phyloP scores from a whole-genome alignment of 1,140 invertebrate genomes.

The Euura lappo region DNA sequence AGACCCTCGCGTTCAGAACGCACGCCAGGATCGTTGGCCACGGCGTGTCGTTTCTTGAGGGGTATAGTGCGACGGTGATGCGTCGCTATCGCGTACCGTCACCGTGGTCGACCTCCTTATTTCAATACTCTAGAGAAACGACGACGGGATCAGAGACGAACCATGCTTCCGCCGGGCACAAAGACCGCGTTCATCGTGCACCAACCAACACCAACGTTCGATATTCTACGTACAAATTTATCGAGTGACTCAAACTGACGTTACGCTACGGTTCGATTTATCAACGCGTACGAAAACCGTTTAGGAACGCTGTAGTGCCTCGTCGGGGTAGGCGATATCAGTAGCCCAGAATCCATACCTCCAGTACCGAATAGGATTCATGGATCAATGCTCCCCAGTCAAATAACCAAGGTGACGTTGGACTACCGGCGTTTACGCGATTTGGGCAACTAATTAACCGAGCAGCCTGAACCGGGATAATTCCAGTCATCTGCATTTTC shows the following conservation, averaged over 20 bases:
- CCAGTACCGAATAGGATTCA: not conserved
- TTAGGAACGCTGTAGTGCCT: not conserved
- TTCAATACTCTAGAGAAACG: not conserved
- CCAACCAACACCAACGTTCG: constrained; percentile 3
- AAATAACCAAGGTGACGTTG: not conserved
- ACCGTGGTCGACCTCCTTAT: not conserved
- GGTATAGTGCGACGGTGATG: not conserved
- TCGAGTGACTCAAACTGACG: not conserved
- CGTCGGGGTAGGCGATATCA: too few species aligned
- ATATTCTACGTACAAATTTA: not conserved
- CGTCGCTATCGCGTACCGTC: not conserved
- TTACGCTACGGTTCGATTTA: not conserved
- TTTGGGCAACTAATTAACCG: too few species aligned
- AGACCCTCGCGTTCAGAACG: not conserved
- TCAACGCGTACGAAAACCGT: constrained; percentile 2
- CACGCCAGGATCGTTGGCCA: constrained; percentile 2
- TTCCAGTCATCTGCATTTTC: too few species aligned
- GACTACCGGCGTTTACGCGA: too few species aligned
- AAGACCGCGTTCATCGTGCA: constrained; percentile 49
- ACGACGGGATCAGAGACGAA: constrained; percentile 41
- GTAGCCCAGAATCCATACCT: not conserved
- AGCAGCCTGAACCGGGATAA: too few species aligned
- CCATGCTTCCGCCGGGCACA: constrained; percentile 51
- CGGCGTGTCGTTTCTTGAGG: not conserved
- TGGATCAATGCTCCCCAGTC: not conserved